Evolutionary conservation across 2,888 invertebrate genomes (phyloP).

Genomic region (Drosophila conformis): DNA sequence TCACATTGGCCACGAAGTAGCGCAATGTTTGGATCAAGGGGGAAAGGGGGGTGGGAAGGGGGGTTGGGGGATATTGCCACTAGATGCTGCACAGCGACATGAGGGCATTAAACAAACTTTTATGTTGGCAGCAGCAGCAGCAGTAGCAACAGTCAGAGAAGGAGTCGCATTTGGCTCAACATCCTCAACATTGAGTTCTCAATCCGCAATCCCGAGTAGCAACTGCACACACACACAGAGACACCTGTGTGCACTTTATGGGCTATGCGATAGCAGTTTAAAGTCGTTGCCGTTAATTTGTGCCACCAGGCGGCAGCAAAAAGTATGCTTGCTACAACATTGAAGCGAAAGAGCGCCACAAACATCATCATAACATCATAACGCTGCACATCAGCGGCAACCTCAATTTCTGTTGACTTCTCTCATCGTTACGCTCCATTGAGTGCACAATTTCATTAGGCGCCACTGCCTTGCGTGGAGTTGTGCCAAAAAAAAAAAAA

Average conservation of each 20-base stretch:
- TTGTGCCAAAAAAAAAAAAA: background rate
- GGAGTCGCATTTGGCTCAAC: slow-evolving; percentile 14
- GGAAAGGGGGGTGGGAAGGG: no score
- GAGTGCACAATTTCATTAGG: slow-evolving; percentile 79
- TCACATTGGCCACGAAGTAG: slow-evolving; percentile 63
- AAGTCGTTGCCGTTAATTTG: slow-evolving; percentile 77
- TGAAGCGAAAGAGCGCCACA: slow-evolving; percentile 53
- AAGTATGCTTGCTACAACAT: slow-evolving; percentile 54
- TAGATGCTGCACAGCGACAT: slow-evolving; percentile 33
- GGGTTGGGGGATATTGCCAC: background rate
- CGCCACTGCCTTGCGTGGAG: slow-evolving; percentile 47
- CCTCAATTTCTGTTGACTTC: slow-evolving; percentile 77
- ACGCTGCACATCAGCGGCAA: slow-evolving; percentile 55
- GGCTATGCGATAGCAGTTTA: slow-evolving; percentile 72
- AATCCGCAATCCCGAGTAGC: slow-evolving; percentile 26
- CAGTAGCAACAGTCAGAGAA: slow-evolving; percentile 1
- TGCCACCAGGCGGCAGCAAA: slow-evolving; percentile 50
- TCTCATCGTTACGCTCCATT: slow-evolving; percentile 77
- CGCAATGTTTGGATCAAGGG: background rate
- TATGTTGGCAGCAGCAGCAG: slow-evolving; percentile 57
- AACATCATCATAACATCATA: slow-evolving; percentile 52
- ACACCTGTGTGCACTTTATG: slow-evolving; percentile 68
- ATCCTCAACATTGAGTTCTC: slow-evolving; percentile 10
- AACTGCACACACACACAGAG: background rate
- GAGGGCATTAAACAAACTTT: slow-evolving; percentile 69